Conservation (phyloP, 2,888 invertebrate species). For the Leistus spinibarbis region DNA sequence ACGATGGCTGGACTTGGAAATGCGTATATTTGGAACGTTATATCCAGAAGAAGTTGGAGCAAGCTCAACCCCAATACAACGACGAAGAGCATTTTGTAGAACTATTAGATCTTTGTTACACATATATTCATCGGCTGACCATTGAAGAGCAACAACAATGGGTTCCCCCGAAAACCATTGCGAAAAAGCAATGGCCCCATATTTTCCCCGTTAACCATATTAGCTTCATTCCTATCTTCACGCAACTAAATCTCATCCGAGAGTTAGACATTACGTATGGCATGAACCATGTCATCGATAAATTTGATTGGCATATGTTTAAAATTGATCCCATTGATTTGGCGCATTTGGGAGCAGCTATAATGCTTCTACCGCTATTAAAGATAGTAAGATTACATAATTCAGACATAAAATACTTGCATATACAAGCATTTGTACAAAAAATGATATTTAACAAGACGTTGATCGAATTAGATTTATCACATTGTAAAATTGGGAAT, state of each 20-base stretch:
- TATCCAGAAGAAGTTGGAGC: conserved; percentile 52
- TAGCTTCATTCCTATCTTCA: conserved; percentile 62
- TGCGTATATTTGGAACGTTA: conserved; percentile 53
- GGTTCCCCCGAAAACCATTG: conserved; percentile 58
- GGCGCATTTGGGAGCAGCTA: conserved; percentile 59
- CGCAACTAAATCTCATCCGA: conserved; percentile 60
- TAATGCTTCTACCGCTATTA: conserved; percentile 56
- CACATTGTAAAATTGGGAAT: conserved; percentile 68
- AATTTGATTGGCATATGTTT: conserved; percentile 65
- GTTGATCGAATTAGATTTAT: conserved; percentile 67
- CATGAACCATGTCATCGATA: conserved; percentile 60
- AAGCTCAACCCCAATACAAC: conserved; percentile 53
- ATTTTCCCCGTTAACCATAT: conserved; percentile 62
- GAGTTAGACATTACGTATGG: conserved; percentile 60
- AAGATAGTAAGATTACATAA: conserved; percentile 64
- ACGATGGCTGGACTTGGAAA: conserved; percentile 54
- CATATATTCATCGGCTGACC: conserved; percentile 60
- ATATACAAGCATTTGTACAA: conserved; percentile 60
- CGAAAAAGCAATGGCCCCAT: conserved; percentile 54
- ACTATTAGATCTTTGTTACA: conserved; percentile 57
- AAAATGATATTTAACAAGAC: conserved; percentile 44
- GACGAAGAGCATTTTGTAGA: conserved; percentile 53
- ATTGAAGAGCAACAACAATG: conserved; percentile 63
- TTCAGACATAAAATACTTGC: conserved; percentile 65
- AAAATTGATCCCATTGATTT: conserved; percentile 66